Evolutionary conservation across 1,140 invertebrate genomes (phyloP).

Genomic region (Drosophila pandora): DNA sequence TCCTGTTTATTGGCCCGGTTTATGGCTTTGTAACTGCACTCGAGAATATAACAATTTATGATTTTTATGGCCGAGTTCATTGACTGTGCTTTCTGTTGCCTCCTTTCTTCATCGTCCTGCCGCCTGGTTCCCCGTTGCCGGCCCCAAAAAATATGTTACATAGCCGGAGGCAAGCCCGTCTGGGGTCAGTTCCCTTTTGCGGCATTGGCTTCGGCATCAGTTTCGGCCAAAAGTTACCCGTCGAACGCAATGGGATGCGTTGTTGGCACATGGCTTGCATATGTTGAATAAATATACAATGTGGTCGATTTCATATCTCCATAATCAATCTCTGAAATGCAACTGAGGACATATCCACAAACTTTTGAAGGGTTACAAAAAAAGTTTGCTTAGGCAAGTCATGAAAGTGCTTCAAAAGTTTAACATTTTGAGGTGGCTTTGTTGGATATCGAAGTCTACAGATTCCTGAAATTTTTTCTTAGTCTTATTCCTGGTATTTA

Average conservation of each 20-base stretch:
- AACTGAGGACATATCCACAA: too few relatives aligned
- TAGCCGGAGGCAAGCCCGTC: slow-evolving; percentile 22
- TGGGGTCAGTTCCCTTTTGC: slow-evolving; percentile 32
- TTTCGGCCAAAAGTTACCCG: slow-evolving; percentile 12
- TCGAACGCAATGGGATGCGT: slow-evolving; percentile 31
- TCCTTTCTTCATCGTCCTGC: slow-evolving; percentile 2
- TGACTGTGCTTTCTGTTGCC: slow-evolving; percentile 50
- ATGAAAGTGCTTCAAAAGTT: not conserved
- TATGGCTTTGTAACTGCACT: slow-evolving; percentile 53
- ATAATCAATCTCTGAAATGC: not conserved
- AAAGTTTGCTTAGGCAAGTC: not conserved
- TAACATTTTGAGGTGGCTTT: not conserved
- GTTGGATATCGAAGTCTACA: too few relatives aligned
- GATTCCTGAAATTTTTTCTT: too few relatives aligned
- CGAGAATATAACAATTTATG: slow-evolving; percentile 63
- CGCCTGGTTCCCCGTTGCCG: slow-evolving; percentile 15
- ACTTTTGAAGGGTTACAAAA: too few relatives aligned
- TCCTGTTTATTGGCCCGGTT: slow-evolving; percentile 46
- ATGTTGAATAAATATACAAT: slow-evolving; percentile 25
- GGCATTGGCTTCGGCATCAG: slow-evolving; percentile 47
- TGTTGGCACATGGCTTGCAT: slow-evolving; percentile 9
- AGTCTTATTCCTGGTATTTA: too few relatives aligned
- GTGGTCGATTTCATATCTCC: slow-evolving; percentile 6
- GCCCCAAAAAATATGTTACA: slow-evolving; percentile 40
- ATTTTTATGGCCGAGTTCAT: slow-evolving; percentile 63